Evolutionary conservation across 2,113 vertebrate genomes (phyloP).

Genomic region (Garra rufa): DNA sequence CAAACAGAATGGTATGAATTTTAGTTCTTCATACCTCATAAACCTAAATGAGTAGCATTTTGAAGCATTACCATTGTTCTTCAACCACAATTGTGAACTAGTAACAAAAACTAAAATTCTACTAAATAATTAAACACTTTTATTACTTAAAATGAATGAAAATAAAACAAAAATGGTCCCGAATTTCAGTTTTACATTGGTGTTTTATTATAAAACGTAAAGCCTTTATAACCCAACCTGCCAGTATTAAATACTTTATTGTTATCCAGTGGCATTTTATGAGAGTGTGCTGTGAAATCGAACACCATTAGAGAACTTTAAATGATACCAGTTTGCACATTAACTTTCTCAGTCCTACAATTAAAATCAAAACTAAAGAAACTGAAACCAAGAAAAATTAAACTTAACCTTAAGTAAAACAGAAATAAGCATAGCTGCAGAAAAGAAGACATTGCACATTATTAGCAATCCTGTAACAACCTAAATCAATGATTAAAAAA

Average conservation of each 20-base stretch:
- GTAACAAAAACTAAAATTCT: no score
- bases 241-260: neutral
- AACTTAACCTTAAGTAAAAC: neutral
- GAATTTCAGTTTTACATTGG: neutral
- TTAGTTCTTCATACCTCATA: neutral
- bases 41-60: no score
- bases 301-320: neutral
- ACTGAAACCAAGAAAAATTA: neutral
- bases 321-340: neutral
- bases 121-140: neutral
- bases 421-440: no score
- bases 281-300: neutral
- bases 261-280: neutral
- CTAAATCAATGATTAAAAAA: no score
- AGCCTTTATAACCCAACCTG: neutral
- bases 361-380: neutral
- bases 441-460: no score
- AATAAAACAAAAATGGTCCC: neutral
- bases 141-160: neutral
- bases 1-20: neutral
- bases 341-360: neutral
- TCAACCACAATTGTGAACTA: neutral
- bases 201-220: no score
- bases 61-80: no score
- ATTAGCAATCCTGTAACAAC: no score